phyloP scores from a whole-genome alignment of 64 coral and sea anemone genomes.

The Pocillopora damicornis region DNA sequence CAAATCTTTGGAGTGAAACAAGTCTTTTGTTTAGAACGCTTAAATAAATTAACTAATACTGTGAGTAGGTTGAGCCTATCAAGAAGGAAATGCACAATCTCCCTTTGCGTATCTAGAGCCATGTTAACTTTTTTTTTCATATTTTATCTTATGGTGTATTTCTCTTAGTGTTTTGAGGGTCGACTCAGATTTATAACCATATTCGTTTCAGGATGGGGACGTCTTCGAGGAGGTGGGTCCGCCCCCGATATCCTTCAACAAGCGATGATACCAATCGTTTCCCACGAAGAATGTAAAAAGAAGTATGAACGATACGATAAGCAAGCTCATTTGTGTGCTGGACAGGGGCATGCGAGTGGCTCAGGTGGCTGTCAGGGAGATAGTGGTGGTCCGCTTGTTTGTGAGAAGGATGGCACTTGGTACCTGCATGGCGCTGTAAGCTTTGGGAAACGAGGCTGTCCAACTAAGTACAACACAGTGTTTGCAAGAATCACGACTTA shows the following conservation, averaged over 20 bases:
- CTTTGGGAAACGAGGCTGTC: constrained; percentile 38
- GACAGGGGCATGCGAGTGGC: constrained; percentile 41
- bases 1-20: too few relatives aligned
- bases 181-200: neutral
- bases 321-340: constrained; percentile 67
- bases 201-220: constrained; percentile 50
- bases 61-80: too few relatives aligned
- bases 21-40: too few relatives aligned
- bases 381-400: constrained; percentile 56
- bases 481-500: constrained; percentile 53
- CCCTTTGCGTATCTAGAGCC: too few relatives aligned
- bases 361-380: constrained; percentile 64
- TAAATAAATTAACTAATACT: neutral
- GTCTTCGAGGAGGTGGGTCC: constrained; percentile 17
- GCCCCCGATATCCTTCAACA: constrained; percentile 64
- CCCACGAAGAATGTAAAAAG: constrained; percentile 55
- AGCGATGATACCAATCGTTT: constrained; percentile 49
- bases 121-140: too few relatives aligned
- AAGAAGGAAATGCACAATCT: too few relatives aligned
- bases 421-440: constrained; percentile 45
- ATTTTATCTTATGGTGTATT: too few relatives aligned
- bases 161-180: neutral
- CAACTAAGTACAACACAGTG: constrained; percentile 43
- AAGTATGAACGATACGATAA: constrained; percentile 54
- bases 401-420: constrained; percentile 33